A percentile compares a stretch with the other conserved stretches of the same genome.
Conservation (phyloP, 2,113 vertebrate genomes). For the Odontophorus gujanensis region DNA sequence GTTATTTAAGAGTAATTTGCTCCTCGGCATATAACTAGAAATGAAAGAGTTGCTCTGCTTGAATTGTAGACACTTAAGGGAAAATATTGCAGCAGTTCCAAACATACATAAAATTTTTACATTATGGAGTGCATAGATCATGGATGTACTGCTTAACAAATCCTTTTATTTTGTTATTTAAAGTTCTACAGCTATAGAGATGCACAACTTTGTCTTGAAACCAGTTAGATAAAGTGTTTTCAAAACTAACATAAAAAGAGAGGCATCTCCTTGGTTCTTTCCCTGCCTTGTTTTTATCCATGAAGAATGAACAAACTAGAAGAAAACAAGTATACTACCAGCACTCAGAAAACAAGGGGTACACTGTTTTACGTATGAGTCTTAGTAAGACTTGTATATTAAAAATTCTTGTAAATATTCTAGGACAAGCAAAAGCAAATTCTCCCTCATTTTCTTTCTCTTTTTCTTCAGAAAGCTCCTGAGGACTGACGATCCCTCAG, state of each 20-base stretch:
- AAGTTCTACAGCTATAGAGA: neutral
- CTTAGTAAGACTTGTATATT: neutral
- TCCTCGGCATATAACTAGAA: neutral
- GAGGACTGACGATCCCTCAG: neutral
- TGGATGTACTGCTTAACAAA: neutral
- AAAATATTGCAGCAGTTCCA: neutral
- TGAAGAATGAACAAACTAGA: neutral
- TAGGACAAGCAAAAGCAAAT: neutral
- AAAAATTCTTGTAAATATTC: neutral
- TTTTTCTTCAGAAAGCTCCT: neutral
- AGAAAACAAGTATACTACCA: neutral
- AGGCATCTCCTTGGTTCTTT: neutral
- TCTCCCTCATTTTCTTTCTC: neutral
- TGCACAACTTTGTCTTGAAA: neutral
- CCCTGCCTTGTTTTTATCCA: rapidly evolving
- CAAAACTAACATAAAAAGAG: neutral
- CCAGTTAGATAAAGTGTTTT: neutral
- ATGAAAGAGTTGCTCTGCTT: neutral
- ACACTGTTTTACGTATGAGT: neutral
- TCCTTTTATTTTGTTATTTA: neutral
- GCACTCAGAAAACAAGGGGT: neutral
- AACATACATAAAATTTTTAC: neutral
- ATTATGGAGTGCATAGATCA: neutral
- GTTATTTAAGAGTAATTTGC: neutral
- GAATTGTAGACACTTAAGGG: neutral